A percentile compares a stretch with the other conserved stretches of the same genome.
phyloP scores from a whole-genome alignment of 2,797 vertebrate species.

The Stomatorhinus walkeri region DNA sequence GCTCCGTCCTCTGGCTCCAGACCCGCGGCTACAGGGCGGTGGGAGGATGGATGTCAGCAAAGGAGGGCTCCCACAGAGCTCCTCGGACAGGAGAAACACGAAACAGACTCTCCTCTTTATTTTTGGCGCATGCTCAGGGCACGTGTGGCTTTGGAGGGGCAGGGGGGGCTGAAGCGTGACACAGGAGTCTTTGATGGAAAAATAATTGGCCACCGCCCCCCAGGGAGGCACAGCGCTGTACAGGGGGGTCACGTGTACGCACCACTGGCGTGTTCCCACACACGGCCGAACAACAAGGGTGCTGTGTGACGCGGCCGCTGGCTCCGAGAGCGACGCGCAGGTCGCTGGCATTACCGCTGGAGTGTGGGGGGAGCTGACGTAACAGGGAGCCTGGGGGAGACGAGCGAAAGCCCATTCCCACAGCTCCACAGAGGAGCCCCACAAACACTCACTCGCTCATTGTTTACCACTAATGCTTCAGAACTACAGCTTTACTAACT shows the following conservation, averaged over 20 bases:
- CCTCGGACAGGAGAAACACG: conserved; percentile 7
- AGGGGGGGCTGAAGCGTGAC: not conserved
- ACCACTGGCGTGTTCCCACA: not conserved
- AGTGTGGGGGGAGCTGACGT: not conserved
- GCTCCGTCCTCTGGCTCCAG: not conserved
- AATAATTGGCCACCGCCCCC: not conserved
- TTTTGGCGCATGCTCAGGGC: not conserved
- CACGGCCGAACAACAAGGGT: not conserved
- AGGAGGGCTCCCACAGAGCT: not conserved
- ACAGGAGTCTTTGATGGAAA: not conserved
- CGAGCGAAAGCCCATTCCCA: not conserved
- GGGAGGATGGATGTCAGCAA: not conserved
- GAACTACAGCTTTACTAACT: not conserved
- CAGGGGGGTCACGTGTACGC: conserved; percentile 15
- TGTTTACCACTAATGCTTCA: not conserved
- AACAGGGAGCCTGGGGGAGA: not conserved
- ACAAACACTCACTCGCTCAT: not conserved
- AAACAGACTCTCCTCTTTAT: not conserved
- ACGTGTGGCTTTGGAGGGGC: not conserved
- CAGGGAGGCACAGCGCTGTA: not conserved
- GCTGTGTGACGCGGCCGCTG: not conserved
- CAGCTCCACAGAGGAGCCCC: not conserved
- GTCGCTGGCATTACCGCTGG: not conserved
- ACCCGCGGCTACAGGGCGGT: not conserved
- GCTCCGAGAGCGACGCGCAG: not conserved